Percentiles rank a stretch among this genome's conserved stretches.
Conservation (phyloP, 2,113 vertebrate species). For the Dryoscopus gambensis region DNA sequence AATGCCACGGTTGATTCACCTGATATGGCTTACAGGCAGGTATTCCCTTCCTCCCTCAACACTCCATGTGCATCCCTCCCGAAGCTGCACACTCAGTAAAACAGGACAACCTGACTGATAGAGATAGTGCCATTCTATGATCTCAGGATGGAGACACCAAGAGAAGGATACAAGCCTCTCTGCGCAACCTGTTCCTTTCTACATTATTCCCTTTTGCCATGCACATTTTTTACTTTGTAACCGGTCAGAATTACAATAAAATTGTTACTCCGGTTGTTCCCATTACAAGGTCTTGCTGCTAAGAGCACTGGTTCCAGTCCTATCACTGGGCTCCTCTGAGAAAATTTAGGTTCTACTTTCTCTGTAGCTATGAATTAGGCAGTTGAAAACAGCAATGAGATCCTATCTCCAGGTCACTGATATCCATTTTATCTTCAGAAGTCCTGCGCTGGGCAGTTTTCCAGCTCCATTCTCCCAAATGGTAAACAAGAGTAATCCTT, state of each 20-base stretch:
- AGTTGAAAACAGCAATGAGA: neutral
- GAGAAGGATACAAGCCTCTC: neutral
- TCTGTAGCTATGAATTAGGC: neutral
- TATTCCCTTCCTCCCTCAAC: slow-evolving; percentile 95
- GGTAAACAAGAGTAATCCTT: neutral
- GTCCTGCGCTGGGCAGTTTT: neutral
- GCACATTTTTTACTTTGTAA: neutral
- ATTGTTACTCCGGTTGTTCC: neutral
- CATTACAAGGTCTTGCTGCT: neutral
- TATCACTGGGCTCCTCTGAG: neutral
- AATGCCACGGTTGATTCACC: slow-evolving; percentile 96
- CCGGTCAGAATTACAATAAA: neutral
- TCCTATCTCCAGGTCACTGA: neutral
- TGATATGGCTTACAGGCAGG: slow-evolving; percentile 97
- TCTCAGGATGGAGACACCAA: neutral
- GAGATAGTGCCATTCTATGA: neutral
- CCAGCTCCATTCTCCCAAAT: neutral
- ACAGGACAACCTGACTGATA: slow-evolving; percentile 72
- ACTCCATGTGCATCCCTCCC: slow-evolving; percentile 89
- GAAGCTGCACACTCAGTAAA: slow-evolving; percentile 87
- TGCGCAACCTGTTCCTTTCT: neutral
- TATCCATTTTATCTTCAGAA: neutral
- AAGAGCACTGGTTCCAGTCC: neutral
- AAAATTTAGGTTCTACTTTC: neutral
- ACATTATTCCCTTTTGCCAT: neutral